These are phyloP conservation scores for Mus minutoides DNA, from an alignment of 2,797 vertebrate species.

Conservation along the genomic window DNA sequence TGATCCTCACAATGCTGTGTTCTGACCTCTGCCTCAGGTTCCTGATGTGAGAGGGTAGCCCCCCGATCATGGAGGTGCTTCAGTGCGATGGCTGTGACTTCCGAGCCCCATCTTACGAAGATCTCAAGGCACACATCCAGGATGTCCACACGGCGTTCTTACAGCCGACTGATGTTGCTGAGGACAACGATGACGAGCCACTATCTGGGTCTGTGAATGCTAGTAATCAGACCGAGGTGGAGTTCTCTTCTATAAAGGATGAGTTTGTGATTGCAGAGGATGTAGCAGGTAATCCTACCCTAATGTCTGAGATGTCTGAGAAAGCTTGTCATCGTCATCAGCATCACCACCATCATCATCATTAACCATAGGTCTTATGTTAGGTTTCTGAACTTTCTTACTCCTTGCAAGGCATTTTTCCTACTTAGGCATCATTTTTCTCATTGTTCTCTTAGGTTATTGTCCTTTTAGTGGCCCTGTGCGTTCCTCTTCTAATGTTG, in stretches of 20 bases:
- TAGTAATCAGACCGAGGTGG: slow-evolving; percentile 91
- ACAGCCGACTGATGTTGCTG: slow-evolving; percentile 96
- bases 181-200: slow-evolving; percentile 87
- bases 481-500: neutral
- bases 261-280: slow-evolving; percentile 89
- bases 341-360: neutral
- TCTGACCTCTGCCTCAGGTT: slow-evolving; percentile 88
- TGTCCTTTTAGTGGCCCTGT: neutral
- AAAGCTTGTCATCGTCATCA: neutral
- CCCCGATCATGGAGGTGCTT: slow-evolving; percentile 96
- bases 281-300: slow-evolving; percentile 88
- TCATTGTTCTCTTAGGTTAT: neutral
- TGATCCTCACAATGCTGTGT: neutral
- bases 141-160: slow-evolving; percentile 98
- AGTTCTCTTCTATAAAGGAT: slow-evolving; percentile 91
- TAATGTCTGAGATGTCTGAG: neutral
- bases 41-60: slow-evolving; percentile 94
- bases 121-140: slow-evolving; percentile 98
- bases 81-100: slow-evolving; percentile 99
- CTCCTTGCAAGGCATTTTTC: neutral
- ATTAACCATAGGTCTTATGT: neutral
- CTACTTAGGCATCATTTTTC: neutral
- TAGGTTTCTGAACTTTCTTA: neutral
- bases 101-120: slow-evolving; percentile 96
- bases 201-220: slow-evolving; percentile 93